These are phyloP conservation scores for Fregetta grallaria DNA, from an alignment of 2,113 vertebrate genomes.

Conservation along the genomic window DNA sequence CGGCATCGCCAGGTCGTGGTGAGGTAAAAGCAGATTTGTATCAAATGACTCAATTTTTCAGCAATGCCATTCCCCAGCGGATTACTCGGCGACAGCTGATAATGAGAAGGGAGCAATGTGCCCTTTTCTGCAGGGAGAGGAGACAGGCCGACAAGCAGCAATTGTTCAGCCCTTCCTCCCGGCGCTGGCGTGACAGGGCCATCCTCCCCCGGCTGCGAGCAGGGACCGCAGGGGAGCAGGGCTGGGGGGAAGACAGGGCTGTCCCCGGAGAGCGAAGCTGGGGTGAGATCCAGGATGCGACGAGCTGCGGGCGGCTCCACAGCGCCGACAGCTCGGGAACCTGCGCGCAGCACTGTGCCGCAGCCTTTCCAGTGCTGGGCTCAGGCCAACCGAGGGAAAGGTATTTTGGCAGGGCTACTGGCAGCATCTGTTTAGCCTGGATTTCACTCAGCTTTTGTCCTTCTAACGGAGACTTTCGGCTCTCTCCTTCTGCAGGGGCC, in stretches of 20 bases:
- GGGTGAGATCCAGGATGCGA: background rate
- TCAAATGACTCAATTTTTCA: background rate
- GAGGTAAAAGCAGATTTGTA: background rate
- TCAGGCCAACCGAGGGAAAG: background rate
- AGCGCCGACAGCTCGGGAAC: accelerated
- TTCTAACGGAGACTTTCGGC: background rate
- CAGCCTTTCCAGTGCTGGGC: background rate
- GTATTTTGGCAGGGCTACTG: background rate
- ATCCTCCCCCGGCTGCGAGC: accelerated
- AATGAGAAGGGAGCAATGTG: background rate
- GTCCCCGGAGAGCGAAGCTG: background rate
- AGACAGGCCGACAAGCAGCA: background rate
- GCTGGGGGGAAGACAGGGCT: background rate
- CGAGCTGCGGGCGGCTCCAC: background rate
- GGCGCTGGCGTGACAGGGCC: accelerated
- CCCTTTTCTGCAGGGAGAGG: background rate
- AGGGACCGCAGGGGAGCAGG: background rate
- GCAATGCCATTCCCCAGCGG: accelerated
- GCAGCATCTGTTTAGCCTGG: background rate
- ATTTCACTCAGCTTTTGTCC: background rate
- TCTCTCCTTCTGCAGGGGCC: background rate
- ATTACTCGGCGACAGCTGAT: background rate
- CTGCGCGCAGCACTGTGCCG: background rate
- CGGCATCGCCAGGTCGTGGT: accelerated
- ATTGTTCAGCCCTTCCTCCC: conserved; percentile 26